Evolutionary conservation across 2,797 vertebrate species (phyloP), one percentile per base, ranked within the genome.

Genomic region (Lacerta agilis): DNA sequence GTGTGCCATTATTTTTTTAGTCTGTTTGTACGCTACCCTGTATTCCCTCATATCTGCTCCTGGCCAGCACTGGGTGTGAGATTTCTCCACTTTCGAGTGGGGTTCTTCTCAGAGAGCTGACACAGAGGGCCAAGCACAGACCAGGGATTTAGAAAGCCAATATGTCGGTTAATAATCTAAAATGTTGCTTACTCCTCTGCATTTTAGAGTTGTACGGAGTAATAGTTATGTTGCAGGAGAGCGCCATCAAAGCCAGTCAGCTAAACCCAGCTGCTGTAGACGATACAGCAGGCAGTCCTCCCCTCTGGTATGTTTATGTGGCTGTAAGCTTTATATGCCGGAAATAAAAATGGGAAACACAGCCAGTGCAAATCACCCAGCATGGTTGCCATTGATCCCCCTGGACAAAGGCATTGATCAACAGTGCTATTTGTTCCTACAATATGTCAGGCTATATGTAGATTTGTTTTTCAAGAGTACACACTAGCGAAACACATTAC

Each of bases 391-490:
- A 85, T 33, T 92, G 91, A 94, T 89, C 83, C 90, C 83, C 38
- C 81, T 87, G 84, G 81, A 86, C 87, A 88, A 92, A 92, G 67
- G 72, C 86, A 88, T 93, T 89, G 85, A 91, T 92, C 92, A 92
- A 73, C 78, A 88, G 5, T 58, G 82, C 86, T 86, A 72, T 87
- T 92, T 94, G 79, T 90, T 92, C 87, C 89, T 27, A 84, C 85
- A 79, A 87, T 94, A 91, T 92, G 91, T 85, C 86, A 90, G 81
- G 5, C 73, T 85, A 78, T 91, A 81, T 87, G 91, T 85, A 85
- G 83, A 89, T 89, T 85, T 58, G 17, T 91, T 89, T 94, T 96
- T 87, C 84, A 71, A 85, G 49, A 81, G 61, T 90, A 89, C 87
- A 33, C 25, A 88, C 72, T 92, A 94, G 86, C 49, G 83, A 87